Conservation (phyloP, 2,797 vertebrate genomes). For the Brotula barbata region DNA sequence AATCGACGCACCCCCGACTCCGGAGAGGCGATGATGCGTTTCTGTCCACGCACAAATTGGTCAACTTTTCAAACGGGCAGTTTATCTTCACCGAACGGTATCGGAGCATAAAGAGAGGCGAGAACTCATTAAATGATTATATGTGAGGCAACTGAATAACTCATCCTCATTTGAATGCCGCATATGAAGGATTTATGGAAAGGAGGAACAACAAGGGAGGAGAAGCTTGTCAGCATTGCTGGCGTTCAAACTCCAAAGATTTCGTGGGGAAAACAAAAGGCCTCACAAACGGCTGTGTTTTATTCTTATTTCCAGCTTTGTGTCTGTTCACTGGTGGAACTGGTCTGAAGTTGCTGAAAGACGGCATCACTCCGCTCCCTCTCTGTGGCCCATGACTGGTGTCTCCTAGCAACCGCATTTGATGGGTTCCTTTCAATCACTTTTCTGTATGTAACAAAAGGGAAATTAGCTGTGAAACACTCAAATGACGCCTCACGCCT, state of each 20-base stretch:
- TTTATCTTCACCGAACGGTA: constrained; percentile 52
- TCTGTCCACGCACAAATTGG: constrained; percentile 43
- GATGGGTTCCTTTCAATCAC: constrained; percentile 53
- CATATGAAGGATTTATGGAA: constrained; percentile 61
- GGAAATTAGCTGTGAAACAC: constrained; percentile 63
- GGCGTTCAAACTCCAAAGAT: constrained; percentile 56
- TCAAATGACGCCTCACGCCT: constrained; percentile 51
- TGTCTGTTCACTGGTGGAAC: constrained; percentile 5
- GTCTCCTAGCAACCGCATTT: constrained; percentile 75
- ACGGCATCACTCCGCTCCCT: constrained; percentile 34
- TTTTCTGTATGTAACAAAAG: constrained; percentile 63
- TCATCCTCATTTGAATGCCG: constrained; percentile 69
- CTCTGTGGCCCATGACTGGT: constrained; percentile 42
- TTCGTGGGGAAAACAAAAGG: constrained; percentile 25
- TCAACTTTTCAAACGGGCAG: constrained; percentile 37
- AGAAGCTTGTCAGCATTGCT: constrained; percentile 50
- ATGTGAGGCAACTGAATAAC: constrained; percentile 71
- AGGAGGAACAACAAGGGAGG: constrained; percentile 50
- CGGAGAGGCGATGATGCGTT: constrained; percentile 56
- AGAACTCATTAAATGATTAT: constrained; percentile 75
- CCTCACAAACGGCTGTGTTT: constrained; percentile 21
- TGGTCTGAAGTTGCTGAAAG: constrained; percentile 49
- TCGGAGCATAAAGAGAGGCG: constrained; percentile 44
- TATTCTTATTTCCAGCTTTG: neutral
- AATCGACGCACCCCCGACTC: too few species aligned